These are phyloP conservation scores for Reticulitermes lucifugus DNA, from an alignment of 2,888 invertebrate genomes.

Conservation along the genomic window DNA sequence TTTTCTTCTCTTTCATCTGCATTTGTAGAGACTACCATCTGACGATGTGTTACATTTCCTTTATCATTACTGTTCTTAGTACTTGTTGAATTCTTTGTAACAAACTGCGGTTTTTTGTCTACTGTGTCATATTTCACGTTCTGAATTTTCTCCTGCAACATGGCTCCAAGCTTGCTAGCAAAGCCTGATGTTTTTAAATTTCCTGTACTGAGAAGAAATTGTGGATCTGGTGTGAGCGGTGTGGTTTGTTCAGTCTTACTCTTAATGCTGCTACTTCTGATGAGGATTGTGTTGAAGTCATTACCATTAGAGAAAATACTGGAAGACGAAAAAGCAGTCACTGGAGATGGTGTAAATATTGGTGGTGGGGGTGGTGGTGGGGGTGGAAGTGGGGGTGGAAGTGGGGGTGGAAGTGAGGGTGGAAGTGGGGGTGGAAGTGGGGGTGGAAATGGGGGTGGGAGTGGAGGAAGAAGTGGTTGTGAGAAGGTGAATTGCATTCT, in stretches of 20 bases:
- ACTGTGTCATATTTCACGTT: background rate
- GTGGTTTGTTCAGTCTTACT: background rate
- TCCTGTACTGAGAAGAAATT: background rate
- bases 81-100: background rate
- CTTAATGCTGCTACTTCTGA: background rate
- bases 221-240: background rate
- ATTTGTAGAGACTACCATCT: background rate
- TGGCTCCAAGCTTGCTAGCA: background rate
- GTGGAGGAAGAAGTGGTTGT: background rate
- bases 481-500: background rate
- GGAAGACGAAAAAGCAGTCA: background rate
- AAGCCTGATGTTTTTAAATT: constrained; percentile 8
- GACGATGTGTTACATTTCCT: background rate
- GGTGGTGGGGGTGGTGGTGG: background rate
- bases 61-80: background rate
- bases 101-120: background rate
- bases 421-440: too few relatives aligned
- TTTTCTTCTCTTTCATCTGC: background rate
- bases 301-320: background rate
- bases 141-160: background rate
- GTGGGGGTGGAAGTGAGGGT: too few relatives aligned
- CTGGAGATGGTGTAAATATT: background rate
- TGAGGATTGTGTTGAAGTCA: background rate
- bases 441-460: too few relatives aligned
- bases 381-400: background rate